Base-by-base conservation (phyloP, 1,140 invertebrate genomes). In the Elymnias hypermnestra region DNA sequence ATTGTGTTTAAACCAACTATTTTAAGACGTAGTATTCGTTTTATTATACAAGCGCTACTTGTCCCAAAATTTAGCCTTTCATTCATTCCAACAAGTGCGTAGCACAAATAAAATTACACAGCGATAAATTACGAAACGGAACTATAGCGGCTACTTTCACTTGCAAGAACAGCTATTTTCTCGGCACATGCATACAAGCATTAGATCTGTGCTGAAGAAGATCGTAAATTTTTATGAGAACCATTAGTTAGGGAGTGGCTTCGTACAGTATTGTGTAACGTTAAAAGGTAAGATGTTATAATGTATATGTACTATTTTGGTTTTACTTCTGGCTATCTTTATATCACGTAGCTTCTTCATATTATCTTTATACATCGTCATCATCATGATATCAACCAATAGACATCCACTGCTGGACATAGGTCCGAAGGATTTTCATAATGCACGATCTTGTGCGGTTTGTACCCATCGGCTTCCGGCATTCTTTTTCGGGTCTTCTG, bases 141-240 rank as follows among this genome's bases (percentile, higher is more conserved):
- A 74, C 65, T 74, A 57, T 63, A 70, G 64, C 55, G 57, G 56
- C 56, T 66, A 81, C 78, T 83, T 83, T 83, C 78, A 83, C 78
- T 83, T 42, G 60, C 51, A 63, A 75, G 68, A 69, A 63, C 66
- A 52, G 70, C 61, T 73, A 73, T 74, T 70, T 79, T 70, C 71
- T 70, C 57, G 56, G 58, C 63, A 57, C 58, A 68, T 65, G 39
- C 52, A 17, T 48, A 25, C 23, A 9, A 23, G 51, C 52, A 57
- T 64, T 58, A 55, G 44, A 45, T 49, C 45, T 57, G 40, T 36
- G 44, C 44, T 45, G 60, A 62, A 65, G 66, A 76, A 62, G 61
- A 57, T 67, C 65, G 57, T 76, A 55, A 76, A 69, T 25, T 72
- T 73, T 70, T 73, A 76, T 54, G 59, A 46, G 55, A 52, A 57